Percentiles rank a stretch among this genome's conserved stretches.
Conservation (phyloP, 2,797 vertebrate species). For the Gallinago stenura region DNA sequence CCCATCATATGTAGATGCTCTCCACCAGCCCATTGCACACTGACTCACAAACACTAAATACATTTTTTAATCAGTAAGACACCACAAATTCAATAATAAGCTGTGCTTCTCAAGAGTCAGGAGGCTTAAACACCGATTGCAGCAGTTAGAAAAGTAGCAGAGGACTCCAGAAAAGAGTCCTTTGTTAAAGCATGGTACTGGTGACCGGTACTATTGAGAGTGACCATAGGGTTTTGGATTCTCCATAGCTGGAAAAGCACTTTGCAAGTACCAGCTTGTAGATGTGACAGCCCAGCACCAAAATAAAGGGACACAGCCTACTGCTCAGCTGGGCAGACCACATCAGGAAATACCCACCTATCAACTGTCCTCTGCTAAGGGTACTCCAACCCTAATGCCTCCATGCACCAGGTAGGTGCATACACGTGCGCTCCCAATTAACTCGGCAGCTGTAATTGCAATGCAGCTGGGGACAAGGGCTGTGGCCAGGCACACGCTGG, state of each 20-base stretch:
- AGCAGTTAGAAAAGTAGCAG: background rate
- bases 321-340: background rate
- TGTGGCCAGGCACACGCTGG: background rate
- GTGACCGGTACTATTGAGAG: background rate
- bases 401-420: background rate
- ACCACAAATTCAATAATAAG: background rate
- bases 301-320: background rate
- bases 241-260: background rate
- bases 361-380: background rate
- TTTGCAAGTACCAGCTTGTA: background rate
- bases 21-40: background rate
- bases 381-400: background rate
- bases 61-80: background rate
- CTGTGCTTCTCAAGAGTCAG: background rate
- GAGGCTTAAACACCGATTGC: background rate
- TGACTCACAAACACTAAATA: background rate
- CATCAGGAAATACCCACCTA: background rate
- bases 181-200: background rate
- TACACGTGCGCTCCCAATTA: rapidly evolving
- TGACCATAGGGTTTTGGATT: background rate
- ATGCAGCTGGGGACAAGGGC: background rate
- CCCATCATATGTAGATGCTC: background rate
- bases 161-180: background rate
- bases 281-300: background rate
- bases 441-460: background rate